phyloP scores from a whole-genome alignment of 2,113 vertebrate genomes.

The Ranitomeya variabilis region DNA sequence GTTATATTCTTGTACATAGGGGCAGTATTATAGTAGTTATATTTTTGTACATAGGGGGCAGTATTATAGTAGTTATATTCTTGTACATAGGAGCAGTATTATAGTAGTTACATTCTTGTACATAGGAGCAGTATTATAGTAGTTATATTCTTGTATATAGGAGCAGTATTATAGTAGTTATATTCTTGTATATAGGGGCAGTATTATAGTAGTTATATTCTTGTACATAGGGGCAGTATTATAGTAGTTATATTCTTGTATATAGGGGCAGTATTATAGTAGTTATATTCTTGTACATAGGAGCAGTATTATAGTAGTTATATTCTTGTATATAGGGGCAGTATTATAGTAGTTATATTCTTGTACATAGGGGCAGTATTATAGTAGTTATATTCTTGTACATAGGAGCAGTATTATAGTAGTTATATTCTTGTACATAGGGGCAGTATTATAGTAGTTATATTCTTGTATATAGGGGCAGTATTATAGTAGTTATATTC shows the following conservation, averaged over 20 bases:
- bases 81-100: slow-evolving; percentile 5
- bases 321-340: background rate
- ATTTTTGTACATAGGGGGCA: background rate
- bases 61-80: slow-evolving; percentile 12
- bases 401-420: too few species aligned
- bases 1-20: too few species aligned
- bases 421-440: too few species aligned
- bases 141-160: slow-evolving; percentile 4
- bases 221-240: background rate
- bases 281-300: slow-evolving; percentile 3
- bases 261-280: background rate
- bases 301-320: background rate
- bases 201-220: slow-evolving; percentile 3
- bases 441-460: slow-evolving; percentile 6
- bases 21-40: too few species aligned
- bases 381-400: too few species aligned
- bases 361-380: background rate
- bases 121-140: slow-evolving; percentile 10
- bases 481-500: slow-evolving; percentile 14
- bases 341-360: slow-evolving; percentile 7
- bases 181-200: background rate
- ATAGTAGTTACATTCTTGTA: slow-evolving; percentile 9
- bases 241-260: slow-evolving; percentile 10
- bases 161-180: slow-evolving; percentile 3
- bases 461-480: background rate